Evolutionary conservation across 2,113 vertebrate genomes (phyloP), one percentile per base, ranked within the genome.

Genomic region (Lates calcarifer): DNA sequence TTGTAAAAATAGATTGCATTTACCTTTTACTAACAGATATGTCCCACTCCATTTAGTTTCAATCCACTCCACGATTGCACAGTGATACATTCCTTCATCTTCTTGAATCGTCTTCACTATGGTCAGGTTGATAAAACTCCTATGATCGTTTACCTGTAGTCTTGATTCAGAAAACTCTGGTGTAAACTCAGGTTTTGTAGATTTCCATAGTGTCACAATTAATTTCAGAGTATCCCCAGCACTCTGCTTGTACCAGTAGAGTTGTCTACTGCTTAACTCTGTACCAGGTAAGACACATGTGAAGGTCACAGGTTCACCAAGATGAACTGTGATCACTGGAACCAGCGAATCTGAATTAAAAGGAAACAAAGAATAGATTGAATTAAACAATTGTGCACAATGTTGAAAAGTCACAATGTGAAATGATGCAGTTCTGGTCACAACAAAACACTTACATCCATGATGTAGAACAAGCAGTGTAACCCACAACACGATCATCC

Each of bases 11-110:
- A 72, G 8, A 35, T 45, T 3, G 37, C 11, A 67, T 17, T 83
- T 83, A 83, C 87, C 80, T 89, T 74, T 86, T 18, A 89, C 0
- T 39, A 24, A 71, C 33, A 89, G 71, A 64, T 81, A 86, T 0
- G 15, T 74, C 7, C 43, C 74, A 3, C 43, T 83, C 87, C 84
- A 89, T 4, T 4, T 9, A 10, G 24, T 13, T 3, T 4, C 1
- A 0, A 5, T 8, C 81, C 65, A 86, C 3, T 77, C 73, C 0
- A 0, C 7, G 8, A 39, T 1, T 28, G 4, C 61, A 53, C 87
- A 87, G 67, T 87, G 82, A 80, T 89, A 84, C 67, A 84, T 74
- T 13, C 78, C 87, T 37, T 86, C 81, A 3, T 89, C 87, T 31
- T 81, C 71, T 20, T 47, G 2, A 3, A 14, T 17, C 1, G 77